These are phyloP conservation scores for Macaria liturata DNA, from an alignment of 2,888 invertebrate species.

Conservation along the genomic window DNA sequence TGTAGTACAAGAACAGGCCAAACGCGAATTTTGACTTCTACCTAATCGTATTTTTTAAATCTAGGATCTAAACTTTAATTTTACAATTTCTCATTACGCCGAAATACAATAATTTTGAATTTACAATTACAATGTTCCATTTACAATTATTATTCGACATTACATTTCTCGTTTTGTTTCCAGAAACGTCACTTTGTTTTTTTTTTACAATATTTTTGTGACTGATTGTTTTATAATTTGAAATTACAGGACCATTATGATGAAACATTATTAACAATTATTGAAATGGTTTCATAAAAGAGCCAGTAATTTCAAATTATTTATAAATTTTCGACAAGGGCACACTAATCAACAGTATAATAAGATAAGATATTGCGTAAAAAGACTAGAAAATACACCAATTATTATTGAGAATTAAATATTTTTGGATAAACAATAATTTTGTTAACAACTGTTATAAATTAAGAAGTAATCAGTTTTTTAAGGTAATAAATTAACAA, in stretches of 20 bases:
- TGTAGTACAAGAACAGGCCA: slow-evolving; percentile 68
- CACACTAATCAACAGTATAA: too few species aligned
- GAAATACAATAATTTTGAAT: slow-evolving; percentile 71
- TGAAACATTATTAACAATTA: too few species aligned
- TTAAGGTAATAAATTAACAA: slow-evolving; percentile 6
- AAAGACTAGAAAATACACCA: slow-evolving; percentile 78
- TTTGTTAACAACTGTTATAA: not conserved
- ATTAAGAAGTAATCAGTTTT: not conserved
- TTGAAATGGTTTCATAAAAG: too few species aligned
- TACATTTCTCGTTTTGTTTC: slow-evolving; percentile 36
- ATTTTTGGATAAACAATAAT: slow-evolving; percentile 36
- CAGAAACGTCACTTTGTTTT: slow-evolving; percentile 29
- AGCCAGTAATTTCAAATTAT: too few species aligned
- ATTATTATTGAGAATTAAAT: slow-evolving; percentile 43
- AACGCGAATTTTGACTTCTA: slow-evolving; percentile 77
- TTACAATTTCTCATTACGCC: slow-evolving; percentile 68
- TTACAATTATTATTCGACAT: slow-evolving; percentile 36
- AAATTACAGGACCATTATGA: too few species aligned
- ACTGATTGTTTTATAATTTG: too few species aligned
- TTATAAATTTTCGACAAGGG: too few species aligned
- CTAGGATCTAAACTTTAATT: slow-evolving; percentile 69
- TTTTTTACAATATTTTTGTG: not conserved
- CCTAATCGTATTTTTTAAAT: slow-evolving; percentile 59
- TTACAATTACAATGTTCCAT: slow-evolving; percentile 47
- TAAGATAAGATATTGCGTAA: slow-evolving; percentile 47